Conservation (phyloP, 2,113 vertebrate species). For the Candoia aspera region DNA sequence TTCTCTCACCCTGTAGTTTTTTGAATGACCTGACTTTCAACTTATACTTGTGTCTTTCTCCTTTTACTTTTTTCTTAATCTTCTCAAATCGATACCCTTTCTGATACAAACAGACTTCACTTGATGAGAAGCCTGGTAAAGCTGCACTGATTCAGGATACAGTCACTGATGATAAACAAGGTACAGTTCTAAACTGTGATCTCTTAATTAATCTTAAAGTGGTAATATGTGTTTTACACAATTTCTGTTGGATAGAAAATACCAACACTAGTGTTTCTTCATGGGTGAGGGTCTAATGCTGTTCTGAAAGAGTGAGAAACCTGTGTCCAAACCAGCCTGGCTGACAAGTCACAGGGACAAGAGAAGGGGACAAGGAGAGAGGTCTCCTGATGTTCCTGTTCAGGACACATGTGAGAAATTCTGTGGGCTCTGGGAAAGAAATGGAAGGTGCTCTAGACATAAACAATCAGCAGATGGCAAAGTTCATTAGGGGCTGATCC, state of each 20-base stretch:
- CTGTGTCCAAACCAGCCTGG: background rate
- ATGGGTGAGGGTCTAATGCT: background rate
- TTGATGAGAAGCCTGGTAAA: conserved; percentile 71
- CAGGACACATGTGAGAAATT: background rate
- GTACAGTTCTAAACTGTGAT: conserved; percentile 62
- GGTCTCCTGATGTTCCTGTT: background rate
- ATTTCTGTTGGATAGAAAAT: background rate
- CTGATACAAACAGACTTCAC: conserved; percentile 68
- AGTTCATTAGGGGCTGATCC: background rate
- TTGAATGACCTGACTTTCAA: conserved; percentile 25
- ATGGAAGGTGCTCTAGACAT: background rate
- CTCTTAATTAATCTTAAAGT: background rate
- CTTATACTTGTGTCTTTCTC: background rate
- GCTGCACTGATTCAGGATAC: conserved; percentile 65
- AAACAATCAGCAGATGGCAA: background rate
- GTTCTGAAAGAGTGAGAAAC: background rate
- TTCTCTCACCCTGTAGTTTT: conserved; percentile 11
- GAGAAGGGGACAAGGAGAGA: background rate
- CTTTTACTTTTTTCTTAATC: background rate
- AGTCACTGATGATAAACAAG: conserved; percentile 75
- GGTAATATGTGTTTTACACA: background rate
- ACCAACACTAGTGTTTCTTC: background rate
- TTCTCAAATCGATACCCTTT: conserved; percentile 50
- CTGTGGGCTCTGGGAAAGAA: background rate
- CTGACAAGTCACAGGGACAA: background rate